Evolutionary conservation across 2,797 vertebrate genomes (phyloP), one percentile per base, ranked within the genome.

Genomic region (Arremon brunneinucha): DNA sequence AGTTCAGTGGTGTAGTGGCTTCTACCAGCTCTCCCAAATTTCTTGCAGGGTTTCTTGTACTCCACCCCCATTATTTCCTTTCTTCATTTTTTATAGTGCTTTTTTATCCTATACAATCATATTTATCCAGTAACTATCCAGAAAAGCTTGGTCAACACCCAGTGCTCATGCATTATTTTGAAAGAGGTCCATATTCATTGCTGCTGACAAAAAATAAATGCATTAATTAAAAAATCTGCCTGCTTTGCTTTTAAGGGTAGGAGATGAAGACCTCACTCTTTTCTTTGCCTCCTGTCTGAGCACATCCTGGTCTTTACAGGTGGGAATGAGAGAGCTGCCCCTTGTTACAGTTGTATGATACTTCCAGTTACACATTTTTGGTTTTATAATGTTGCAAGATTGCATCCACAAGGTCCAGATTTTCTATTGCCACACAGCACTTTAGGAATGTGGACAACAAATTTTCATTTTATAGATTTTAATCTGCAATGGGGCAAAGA

Each of bases 241-340:
- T 47, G 16, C 15, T 85, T 87, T 72, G 14, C 2, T 80, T 91
- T 87, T 79, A 77, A 37, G 30, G 9, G 18, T n/a, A 47, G 28
- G 39, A 84, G 18, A 43, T 17, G 16, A 80, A 77, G 34, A 80
- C 12, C 6, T 70, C 11, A n/a, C 11, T 59, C 13, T 52, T 71
- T 57, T 68, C 24, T 67, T 68, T 62, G n/a, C 30, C 11, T 63
- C 22, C 14, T 41, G 5, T 50, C 23, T 80, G 34, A 75, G 50
- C 0, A 0, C 6, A 19, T 59, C 37, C 20, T 8, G 4, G 18
- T 72, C 12, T 11, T 71, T 53, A 46, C 12, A 57, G 19, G 12
- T 69, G 14, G 30, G n/a, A 86, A 75, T 17, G 27, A 11, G 15
- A 53, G 27, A 56, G 8, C 14, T 79, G 34, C 5, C 9, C 32